Conservation (phyloP, 2,797 vertebrate genomes). For the Channallabes apus region DNA sequence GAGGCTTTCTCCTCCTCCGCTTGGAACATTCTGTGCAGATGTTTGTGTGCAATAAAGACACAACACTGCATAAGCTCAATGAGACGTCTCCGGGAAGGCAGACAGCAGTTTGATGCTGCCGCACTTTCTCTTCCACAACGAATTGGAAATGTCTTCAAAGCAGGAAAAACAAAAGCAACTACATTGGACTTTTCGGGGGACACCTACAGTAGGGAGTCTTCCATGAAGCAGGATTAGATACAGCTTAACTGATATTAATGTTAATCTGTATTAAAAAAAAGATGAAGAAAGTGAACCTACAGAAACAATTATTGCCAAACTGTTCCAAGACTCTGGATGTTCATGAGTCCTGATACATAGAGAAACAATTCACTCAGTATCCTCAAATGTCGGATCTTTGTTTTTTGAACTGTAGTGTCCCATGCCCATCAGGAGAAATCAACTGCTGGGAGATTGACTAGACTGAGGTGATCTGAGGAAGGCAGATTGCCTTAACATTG, state of each 20-base stretch:
- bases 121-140: background rate
- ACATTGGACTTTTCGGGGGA: conserved; percentile 3
- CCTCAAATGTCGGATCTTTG: conserved; percentile 4
- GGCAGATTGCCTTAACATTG: background rate
- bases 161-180: background rate
- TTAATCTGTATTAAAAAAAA: conserved; percentile 15
- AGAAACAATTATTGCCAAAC: conserved; percentile 11
- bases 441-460: conserved; percentile 15
- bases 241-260: conserved; percentile 13
- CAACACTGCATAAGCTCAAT: conserved; percentile 23
- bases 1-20: conserved; percentile 38
- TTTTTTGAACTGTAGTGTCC: conserved; percentile 14
- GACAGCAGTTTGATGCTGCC: conserved; percentile 18
- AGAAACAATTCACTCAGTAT: background rate
- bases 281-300: background rate
- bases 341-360: background rate
- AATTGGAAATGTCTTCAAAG: background rate
- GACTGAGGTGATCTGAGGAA: background rate
- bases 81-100: conserved; percentile 21
- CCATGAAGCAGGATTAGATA: conserved; percentile 19
- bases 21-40: conserved; percentile 57
- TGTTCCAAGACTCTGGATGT: conserved; percentile 1
- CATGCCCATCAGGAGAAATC: conserved; percentile 26
- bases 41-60: conserved; percentile 42
- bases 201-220: background rate